phyloP scores from a whole-genome alignment of 2,113 vertebrate species.

The Daubentonia madagascariensis region DNA sequence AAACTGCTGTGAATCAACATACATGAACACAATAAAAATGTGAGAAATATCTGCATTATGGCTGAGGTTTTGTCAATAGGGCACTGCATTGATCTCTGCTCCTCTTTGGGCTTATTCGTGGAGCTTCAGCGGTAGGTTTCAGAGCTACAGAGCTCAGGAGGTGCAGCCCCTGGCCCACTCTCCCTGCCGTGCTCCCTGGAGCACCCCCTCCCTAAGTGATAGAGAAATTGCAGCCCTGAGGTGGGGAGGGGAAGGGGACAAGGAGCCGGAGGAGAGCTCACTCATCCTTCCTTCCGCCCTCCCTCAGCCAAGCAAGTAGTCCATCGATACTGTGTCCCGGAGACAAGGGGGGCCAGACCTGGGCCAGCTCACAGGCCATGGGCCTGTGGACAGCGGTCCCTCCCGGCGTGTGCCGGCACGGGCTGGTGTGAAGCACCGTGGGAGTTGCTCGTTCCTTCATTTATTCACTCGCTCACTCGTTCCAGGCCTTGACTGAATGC shows the following conservation, averaged over 20 bases:
- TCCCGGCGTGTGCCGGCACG: background rate
- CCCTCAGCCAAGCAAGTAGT: background rate
- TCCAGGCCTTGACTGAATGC: background rate
- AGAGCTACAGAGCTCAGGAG: background rate
- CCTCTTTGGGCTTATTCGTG: constrained; percentile 60
- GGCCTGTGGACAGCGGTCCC: background rate
- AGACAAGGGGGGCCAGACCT: background rate
- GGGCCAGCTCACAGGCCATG: background rate
- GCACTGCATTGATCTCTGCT: constrained; percentile 65
- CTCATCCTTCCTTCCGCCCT: background rate
- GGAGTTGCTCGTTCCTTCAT: background rate
- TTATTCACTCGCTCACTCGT: too few relatives aligned
- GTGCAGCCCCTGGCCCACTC: accelerated
- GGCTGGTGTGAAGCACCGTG: background rate
- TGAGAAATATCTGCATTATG: constrained; percentile 67
- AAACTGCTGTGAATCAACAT: constrained; percentile 82
- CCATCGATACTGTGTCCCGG: too few relatives aligned
- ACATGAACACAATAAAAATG: constrained; percentile 80
- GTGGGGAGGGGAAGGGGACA: background rate
- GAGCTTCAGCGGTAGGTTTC: background rate
- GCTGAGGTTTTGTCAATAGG: constrained; percentile 75
- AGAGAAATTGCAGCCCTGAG: background rate
- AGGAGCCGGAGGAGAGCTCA: background rate
- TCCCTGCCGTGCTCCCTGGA: accelerated
- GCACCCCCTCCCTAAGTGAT: background rate